Percentiles rank a stretch among this genome's conserved stretches.
phyloP scores from a whole-genome alignment of 2,797 vertebrate species.

The Acestrorhynchus altus region DNA sequence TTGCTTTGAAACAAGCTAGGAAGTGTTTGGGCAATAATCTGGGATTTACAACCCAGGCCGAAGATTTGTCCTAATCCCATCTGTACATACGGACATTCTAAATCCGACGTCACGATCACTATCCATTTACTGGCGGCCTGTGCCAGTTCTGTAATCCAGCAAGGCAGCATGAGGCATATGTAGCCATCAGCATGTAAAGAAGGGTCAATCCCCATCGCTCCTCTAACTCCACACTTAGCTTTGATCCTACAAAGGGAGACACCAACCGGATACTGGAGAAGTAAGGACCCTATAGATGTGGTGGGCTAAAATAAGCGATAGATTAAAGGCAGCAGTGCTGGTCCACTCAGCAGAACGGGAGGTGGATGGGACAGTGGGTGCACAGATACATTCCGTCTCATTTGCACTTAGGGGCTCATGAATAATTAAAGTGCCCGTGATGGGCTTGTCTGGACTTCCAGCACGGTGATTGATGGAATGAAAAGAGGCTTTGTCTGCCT shows the following conservation, averaged over 20 bases:
- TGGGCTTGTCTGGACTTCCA: slow-evolving; percentile 54
- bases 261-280: slow-evolving; percentile 30
- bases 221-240: slow-evolving; percentile 8
- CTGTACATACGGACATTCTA: background rate
- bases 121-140: background rate
- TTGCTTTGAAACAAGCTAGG: slow-evolving; percentile 1
- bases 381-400: slow-evolving; percentile 58
- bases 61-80: slow-evolving; percentile 24
- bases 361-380: slow-evolving; percentile 52
- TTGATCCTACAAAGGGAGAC: background rate
- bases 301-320: slow-evolving; percentile 49
- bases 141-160: slow-evolving; percentile 39
- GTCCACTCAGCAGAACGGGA: slow-evolving; percentile 45
- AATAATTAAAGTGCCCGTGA: slow-evolving; percentile 59
- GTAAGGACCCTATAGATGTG: slow-evolving; percentile 29
- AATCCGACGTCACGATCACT: background rate
- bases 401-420: slow-evolving; percentile 59
- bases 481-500: slow-evolving; percentile 54
- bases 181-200: slow-evolving; percentile 1
- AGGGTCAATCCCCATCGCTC: slow-evolving; percentile 27
- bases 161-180: slow-evolving; percentile 20
- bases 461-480: slow-evolving; percentile 57
- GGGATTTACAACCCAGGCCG: slow-evolving; percentile 8
- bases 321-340: slow-evolving; percentile 50
- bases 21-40: slow-evolving; percentile 2